A percentile compares a stretch with the other conserved stretches of the same genome.
These are phyloP conservation scores for Urocitellus parryii DNA, from an alignment of 2,113 vertebrate species.

Conservation along the genomic window DNA sequence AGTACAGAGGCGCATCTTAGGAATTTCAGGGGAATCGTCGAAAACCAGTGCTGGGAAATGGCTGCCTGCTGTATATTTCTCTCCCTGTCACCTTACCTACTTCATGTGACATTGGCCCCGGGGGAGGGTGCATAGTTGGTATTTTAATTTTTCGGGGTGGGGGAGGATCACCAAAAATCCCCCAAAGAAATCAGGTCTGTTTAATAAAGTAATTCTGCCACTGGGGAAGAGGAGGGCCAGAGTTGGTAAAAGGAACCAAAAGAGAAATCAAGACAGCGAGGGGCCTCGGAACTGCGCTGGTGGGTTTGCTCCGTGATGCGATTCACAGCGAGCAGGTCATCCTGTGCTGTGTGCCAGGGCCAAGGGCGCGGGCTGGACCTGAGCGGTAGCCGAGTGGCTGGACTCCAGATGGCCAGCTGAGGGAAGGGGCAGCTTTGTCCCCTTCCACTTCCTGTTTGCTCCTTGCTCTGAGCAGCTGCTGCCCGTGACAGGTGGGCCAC, in stretches of 20 bases:
- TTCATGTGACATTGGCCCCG: conserved; percentile 8
- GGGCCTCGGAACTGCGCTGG: neutral
- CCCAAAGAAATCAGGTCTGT: neutral
- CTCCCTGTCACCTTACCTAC: neutral
- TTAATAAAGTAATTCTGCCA: neutral
- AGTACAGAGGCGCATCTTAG: neutral
- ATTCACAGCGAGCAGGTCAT: neutral
- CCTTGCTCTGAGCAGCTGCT: neutral
- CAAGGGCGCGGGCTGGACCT: neutral
- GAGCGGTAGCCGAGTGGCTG: neutral
- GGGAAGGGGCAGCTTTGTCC: neutral
- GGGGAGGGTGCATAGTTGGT: neutral
- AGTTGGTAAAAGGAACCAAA: neutral
- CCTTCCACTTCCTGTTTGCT: neutral
- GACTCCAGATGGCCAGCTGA: neutral
- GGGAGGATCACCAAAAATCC: neutral
- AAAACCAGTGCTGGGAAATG: neutral
- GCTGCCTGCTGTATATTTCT: neutral
- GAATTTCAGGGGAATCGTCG: neutral
- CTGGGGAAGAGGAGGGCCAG: neutral
- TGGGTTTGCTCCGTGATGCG: neutral
- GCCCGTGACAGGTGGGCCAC: neutral
- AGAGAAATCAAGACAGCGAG: neutral
- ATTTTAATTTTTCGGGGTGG: neutral
- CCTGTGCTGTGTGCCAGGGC: neutral